phyloP scores from a whole-genome alignment of 2,797 vertebrate genomes.

The Onychomys leucogaster region DNA sequence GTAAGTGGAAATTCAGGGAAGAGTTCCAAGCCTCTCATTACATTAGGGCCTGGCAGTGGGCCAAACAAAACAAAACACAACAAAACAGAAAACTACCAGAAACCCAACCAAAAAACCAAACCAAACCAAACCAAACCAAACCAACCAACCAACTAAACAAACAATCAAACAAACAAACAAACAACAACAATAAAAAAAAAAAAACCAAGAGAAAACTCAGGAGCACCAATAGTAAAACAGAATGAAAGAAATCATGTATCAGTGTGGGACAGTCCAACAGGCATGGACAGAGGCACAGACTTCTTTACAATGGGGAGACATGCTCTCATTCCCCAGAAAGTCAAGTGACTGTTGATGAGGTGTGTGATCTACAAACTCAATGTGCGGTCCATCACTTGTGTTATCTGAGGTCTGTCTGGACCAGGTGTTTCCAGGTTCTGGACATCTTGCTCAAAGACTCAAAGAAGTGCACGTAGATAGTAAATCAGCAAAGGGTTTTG shows the following conservation, averaged over 20 bases:
- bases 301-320: background rate
- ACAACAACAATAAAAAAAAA: background rate
- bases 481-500: background rate
- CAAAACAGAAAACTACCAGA: background rate
- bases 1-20: slow-evolving; percentile 73
- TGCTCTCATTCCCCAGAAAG: background rate
- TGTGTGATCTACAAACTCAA: background rate
- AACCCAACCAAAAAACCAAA: too few species aligned
- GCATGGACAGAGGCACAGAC: background rate
- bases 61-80: slow-evolving; percentile 74
- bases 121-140: too few species aligned
- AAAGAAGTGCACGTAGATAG: background rate
- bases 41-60: slow-evolving; percentile 78
- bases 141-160: background rate
- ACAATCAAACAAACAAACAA: slow-evolving; percentile 19
- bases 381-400: background rate
- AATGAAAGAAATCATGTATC: background rate
- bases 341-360: background rate
- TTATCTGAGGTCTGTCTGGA: background rate
- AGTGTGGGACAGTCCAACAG: background rate
- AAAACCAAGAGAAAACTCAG: background rate
- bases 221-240: slow-evolving; percentile 24
- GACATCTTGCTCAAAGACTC: background rate
- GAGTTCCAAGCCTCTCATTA: slow-evolving; percentile 75
- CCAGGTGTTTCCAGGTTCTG: background rate